Conservation (phyloP, 1,140 invertebrate genomes). For the Hetaerina americana region DNA sequence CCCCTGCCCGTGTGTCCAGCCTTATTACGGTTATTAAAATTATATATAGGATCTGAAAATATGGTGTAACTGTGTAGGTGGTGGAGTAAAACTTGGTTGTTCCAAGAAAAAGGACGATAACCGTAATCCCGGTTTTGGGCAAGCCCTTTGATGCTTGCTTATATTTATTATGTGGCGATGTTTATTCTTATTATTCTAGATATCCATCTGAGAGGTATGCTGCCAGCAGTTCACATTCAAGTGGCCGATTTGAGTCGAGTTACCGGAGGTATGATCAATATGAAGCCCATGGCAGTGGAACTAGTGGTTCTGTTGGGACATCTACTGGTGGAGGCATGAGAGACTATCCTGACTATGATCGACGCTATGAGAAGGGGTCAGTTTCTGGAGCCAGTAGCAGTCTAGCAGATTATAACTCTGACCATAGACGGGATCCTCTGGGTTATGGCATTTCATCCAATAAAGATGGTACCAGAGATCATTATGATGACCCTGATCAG, state of each 20-base stretch:
- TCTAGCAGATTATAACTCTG: not conserved
- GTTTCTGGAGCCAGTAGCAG: not conserved
- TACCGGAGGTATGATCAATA: constrained; percentile 4
- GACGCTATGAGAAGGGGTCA: not conserved
- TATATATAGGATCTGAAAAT: no score
- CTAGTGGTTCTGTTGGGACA: not conserved
- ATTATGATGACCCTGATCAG: not conserved
- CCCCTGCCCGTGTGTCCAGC: no score
- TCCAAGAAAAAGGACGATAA: no score
- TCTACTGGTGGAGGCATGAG: not conserved
- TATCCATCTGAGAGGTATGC: constrained; percentile 3
- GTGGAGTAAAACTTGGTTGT: no score
- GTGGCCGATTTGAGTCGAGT: not conserved
- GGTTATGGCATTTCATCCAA: not conserved
- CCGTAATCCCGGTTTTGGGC: no score
- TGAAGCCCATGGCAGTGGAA: not conserved
- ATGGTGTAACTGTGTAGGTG: no score
- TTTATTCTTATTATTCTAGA: constrained; percentile 6
- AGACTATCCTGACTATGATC: not conserved
- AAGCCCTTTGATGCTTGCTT: no score
- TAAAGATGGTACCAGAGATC: not conserved
- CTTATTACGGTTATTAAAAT: no score
- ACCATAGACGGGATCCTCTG: not conserved
- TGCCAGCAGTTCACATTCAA: not conserved
- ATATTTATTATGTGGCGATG: not conserved